Conservation (phyloP, 2,113 vertebrate species). For the Arenaria interpres region DNA sequence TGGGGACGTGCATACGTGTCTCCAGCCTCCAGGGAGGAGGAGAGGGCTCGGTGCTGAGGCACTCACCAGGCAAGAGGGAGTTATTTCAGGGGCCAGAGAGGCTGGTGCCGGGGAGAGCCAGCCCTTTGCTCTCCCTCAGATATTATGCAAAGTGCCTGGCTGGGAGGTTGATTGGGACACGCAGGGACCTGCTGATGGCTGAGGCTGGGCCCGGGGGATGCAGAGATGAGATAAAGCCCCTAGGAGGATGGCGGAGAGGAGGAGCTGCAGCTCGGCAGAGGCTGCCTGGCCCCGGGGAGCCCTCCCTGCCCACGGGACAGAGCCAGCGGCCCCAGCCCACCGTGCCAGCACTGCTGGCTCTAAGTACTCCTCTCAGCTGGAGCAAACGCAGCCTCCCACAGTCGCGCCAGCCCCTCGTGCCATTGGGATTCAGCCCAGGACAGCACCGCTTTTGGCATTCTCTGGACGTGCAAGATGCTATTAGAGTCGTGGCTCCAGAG, state of each 20-base stretch:
- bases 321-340: background rate
- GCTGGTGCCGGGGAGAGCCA: background rate
- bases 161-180: background rate
- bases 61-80: background rate
- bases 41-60: background rate
- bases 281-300: background rate
- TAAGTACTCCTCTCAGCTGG: background rate
- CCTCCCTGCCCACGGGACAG: fast-evolving
- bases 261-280: fast-evolving
- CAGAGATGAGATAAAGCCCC: background rate
- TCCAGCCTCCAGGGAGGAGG: background rate
- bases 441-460: background rate
- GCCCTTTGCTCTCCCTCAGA: background rate
- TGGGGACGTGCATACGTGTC: fast-evolving
- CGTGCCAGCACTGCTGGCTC: fast-evolving
- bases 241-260: background rate
- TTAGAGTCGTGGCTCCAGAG: background rate
- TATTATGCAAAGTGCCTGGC: background rate
- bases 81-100: background rate
- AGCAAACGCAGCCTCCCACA: fast-evolving
- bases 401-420: background rate
- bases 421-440: background rate
- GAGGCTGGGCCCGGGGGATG: background rate
- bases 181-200: background rate
- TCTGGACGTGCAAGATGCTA: background rate